Base-by-base conservation (phyloP, 2,888 invertebrate species). In the Linnaemya vulpina region DNA sequence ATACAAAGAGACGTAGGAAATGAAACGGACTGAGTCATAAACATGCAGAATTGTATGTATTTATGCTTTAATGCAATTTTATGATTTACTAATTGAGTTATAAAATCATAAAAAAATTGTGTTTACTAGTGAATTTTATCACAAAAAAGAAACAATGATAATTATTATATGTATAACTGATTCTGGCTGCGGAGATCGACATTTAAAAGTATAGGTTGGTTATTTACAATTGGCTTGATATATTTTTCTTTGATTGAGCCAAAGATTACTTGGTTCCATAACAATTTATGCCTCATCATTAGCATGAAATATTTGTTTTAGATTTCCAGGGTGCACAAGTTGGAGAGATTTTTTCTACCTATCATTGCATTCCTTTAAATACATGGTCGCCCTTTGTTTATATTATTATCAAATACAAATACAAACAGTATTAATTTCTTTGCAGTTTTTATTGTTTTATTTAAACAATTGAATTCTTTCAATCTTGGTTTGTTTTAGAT, bases 391-490 rank as follows among this genome's bases (percentile, higher is more conserved):
- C 3, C 11, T 30, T 68, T 63, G 40, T 73, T 65, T 11, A 70
- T 9, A 49, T 62, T 13, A 10, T 65, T 75, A 85, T 78, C 73
- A 74, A 63, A 55, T 65, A 53, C 73, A 74, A 63, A 55, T 65
- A 53, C 22, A 81, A 83, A 83, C 49, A 77, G 38, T 73, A 77
- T 70, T 55, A 83, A 86, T 74, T 76, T 70, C 63, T 82, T 70
- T 71, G 11, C 62, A 53, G 22, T 81, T 75, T 81, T 75, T 68
- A 73, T 75, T 81, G 70, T 76, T 76, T 55, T 55, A 70, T 67
- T 60, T 30, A 77, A 49, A 83, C 82, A 83, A 83, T 77, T 77
- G 82, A 73, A 73, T 77, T 77, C 82, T 76, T 83, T 82, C 81
- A 75, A 46, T 79, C 25, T 65, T 11, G 13, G 43, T 63, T 70